Evolutionary conservation across 2,797 vertebrate genomes (phyloP).

Genomic region (Staurois parvus): DNA sequence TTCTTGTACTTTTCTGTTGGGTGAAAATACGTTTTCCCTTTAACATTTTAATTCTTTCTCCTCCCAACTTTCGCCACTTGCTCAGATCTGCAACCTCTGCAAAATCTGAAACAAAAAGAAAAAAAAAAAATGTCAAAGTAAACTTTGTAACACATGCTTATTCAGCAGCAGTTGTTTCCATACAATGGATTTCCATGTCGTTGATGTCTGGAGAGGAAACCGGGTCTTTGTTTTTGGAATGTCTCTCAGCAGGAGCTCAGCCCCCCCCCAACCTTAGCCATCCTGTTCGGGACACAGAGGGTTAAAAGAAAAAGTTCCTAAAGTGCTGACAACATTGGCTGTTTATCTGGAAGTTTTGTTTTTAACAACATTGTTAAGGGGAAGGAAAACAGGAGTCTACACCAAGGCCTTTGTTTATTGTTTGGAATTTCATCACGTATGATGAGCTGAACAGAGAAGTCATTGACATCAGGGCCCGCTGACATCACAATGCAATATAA

Average conservation of each 20-base stretch:
- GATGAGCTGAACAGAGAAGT: not conserved
- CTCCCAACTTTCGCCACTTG: not conserved
- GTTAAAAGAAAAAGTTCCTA: conserved; percentile 8
- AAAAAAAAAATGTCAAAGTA: not conserved
- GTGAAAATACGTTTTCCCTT: not conserved
- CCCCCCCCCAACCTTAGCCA: conserved; percentile 21
- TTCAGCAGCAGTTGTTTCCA: not conserved
- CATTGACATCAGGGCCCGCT: too few species aligned
- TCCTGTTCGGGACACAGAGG: conserved; percentile 9
- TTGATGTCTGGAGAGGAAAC: conserved; percentile 23
- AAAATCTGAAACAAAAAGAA: too few species aligned
- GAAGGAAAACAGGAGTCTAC: not conserved
- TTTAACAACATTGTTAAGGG: conserved; percentile 1
- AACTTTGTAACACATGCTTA: not conserved
- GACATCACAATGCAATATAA: too few species aligned
- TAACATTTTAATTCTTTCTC: not conserved
- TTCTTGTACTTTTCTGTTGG: too few species aligned
- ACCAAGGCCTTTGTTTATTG: not conserved
- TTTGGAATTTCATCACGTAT: not conserved
- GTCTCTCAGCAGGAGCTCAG: conserved; percentile 28
- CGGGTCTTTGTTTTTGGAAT: not conserved
- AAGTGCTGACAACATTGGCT: not conserved
- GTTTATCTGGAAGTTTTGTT: conserved; percentile 8
- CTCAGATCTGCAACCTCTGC: not conserved
- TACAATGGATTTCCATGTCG: conserved; percentile 11